Evolutionary conservation across 2,113 vertebrate species (phyloP), one percentile per base, ranked within the genome.

Genomic region (Solenodon paradoxus): DNA sequence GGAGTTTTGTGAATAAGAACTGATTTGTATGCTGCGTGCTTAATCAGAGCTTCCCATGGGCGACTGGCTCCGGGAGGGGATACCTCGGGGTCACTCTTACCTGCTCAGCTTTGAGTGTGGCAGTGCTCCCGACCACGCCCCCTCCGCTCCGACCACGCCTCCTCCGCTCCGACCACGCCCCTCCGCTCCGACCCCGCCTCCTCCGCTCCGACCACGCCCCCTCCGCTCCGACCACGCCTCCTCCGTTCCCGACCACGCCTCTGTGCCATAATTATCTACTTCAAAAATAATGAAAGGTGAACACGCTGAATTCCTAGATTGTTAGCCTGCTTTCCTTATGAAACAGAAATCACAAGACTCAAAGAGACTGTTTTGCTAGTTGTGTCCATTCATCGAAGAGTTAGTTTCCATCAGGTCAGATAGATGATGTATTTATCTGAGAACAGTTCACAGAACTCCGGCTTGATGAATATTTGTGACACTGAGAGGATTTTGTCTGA

Each of bases 401-500:
- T 90, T 57, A 13, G 47, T 79, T 55, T 22, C 35, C 22, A 28
- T 28, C 28, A 78, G 38, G 40, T 66, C 66, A 61, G 26, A 51
- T 64, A 88, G 26, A 19, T 4, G 32, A 19, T 42, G 24, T 53
- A 42, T 26, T 38, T 19, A 20, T 19, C 59, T n/a, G 22, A 42
- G 40, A 26, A 40, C 26, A 3, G 0, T 40, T 24, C n/a, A 19
- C 4, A 19, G 66, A 40, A 40, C 28, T 12, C 49, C 20, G 5
- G 17, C 9, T 1, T 10, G 8, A 49, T 42, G 64, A 61, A 24
- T 72, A 24, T n/a, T 28, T 45, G 4, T 24, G 16, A 5, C 24
- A n/a, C 7, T 17, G n/a, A 49, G 1, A 0, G 4, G 8, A 5
- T 61, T 4, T 38, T 22, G 19, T 72, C 28, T 30, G 35, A 26